Conservation (phyloP, 2,797 vertebrate genomes). For the Spinus pinus region DNA sequence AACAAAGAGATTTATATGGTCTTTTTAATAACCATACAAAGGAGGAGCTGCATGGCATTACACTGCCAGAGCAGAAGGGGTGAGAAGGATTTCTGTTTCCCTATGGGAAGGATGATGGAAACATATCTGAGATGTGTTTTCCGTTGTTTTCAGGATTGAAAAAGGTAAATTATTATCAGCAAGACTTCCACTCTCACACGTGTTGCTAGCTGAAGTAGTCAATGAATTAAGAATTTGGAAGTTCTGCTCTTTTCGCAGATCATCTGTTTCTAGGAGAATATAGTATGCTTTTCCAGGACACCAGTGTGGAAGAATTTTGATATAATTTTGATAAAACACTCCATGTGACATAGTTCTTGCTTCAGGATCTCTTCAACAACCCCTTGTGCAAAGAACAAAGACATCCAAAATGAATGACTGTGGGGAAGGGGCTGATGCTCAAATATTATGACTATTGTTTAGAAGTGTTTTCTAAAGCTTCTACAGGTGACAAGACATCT, state of each 20-base stretch:
- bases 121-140: neutral
- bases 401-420: neutral
- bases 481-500: rapidly evolving
- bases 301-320: neutral
- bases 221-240: neutral
- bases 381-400: neutral
- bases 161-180: neutral
- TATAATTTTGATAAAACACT: neutral
- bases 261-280: neutral
- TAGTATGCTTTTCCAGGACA: neutral
- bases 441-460: neutral
- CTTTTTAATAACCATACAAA: neutral
- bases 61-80: neutral
- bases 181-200: neutral
- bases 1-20: neutral
- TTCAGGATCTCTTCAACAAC: neutral
- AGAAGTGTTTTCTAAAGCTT: neutral
- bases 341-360: neutral
- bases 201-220: neutral
- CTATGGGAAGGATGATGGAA: neutral
- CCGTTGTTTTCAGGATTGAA: neutral
- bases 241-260: neutral
- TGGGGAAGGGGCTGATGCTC: neutral
- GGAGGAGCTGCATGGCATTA: neutral
- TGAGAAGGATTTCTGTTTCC: neutral